These are phyloP conservation scores for Drosophila peninsularis DNA, from an alignment of 2,888 invertebrate genomes.

Conservation along the genomic window DNA sequence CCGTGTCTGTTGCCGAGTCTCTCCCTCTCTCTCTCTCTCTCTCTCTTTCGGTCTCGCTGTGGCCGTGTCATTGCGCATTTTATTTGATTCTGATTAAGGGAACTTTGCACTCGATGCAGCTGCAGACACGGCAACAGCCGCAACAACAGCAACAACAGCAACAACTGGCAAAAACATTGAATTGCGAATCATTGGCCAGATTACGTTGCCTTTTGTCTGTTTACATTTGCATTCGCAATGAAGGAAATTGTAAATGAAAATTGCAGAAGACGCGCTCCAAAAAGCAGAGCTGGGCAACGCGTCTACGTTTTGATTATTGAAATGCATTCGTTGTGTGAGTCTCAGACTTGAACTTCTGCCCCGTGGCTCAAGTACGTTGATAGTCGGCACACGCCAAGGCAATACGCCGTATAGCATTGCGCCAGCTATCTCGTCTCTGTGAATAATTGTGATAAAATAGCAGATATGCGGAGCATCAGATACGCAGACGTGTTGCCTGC, in stretches of 20 bases:
- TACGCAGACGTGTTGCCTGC: conserved; percentile 8
- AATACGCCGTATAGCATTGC: conserved; percentile 9
- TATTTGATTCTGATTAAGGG: conserved; percentile 67
- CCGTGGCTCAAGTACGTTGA: conserved; percentile 10
- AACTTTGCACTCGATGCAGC: conserved; percentile 64
- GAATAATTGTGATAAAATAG: conserved; percentile 36
- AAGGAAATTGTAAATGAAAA: conserved; percentile 62
- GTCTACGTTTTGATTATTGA: conserved; percentile 17
- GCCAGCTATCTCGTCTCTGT: conserved; percentile 26
- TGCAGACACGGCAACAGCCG: conserved; percentile 32
- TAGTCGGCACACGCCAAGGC: conserved; percentile 32
- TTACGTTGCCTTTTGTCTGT: conserved; percentile 49
- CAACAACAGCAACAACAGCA: conserved; percentile 1
- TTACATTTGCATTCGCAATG: conserved; percentile 68
- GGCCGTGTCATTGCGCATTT: conserved; percentile 53
- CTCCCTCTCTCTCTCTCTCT: neutral
- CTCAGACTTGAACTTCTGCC: conserved; percentile 17
- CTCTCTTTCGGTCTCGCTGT: neutral
- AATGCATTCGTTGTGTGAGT: conserved; percentile 22
- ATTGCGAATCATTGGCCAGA: conserved; percentile 57
- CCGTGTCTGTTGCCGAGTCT: conserved; percentile 14
- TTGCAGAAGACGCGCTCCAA: conserved; percentile 21
- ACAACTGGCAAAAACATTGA: conserved; percentile 21
- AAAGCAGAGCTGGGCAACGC: neutral
- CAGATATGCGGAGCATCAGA: conserved; percentile 6